Base-by-base conservation (phyloP, 2,888 invertebrate species). In the Osmoderma eremita region DNA sequence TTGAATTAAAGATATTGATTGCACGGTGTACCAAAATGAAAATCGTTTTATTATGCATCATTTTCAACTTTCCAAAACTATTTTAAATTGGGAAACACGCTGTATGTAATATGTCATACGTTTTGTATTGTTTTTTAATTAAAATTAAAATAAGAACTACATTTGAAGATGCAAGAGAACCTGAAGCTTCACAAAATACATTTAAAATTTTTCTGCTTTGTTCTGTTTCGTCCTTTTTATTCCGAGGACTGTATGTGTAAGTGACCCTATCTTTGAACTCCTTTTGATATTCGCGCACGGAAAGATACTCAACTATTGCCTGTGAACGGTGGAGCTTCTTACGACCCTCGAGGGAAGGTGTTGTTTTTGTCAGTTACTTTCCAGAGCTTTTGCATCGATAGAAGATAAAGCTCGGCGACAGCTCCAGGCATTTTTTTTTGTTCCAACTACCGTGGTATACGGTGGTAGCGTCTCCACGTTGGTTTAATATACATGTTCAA, bases 311-410 rank as follows among this genome's bases (percentile, higher is more conserved):
- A 41, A 15, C 42, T 67, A 30, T 51, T 20, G 54, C 17, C 54
- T 20, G 53, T 12, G 17, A 61, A 63, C 75, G 70, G 74, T 73
- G 75, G 73, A 71, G 71, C 70, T 72, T 71, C 69, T 72, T 71
- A 74, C 72, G 61, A 73, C 75, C 73, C 77, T 75, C 74, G 64
- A 70, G 76, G 75, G 76, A 75, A 68, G 71, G 71, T 73, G 76
- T 76, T 77, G 75, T 78, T 77, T 77, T 77, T 77, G 75, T 75
- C 72, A 73, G 73, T 41, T 51, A 74, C 74, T 70, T 74, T 75
- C 72, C 70, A 75, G 75, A 72, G 75, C 73, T 74, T 76, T 72
- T 74, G 73, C 76, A 75, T 76, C 76, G 75, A 77, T 76, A 74
- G 72, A 73, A 71, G 71, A 74, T 70, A 70, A 75, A 75, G 74